Percentiles rank a stretch among this genome's conserved stretches.
Evolutionary conservation across 1,140 invertebrate genomes (phyloP).

Genomic region (Philaenus spumarius): DNA sequence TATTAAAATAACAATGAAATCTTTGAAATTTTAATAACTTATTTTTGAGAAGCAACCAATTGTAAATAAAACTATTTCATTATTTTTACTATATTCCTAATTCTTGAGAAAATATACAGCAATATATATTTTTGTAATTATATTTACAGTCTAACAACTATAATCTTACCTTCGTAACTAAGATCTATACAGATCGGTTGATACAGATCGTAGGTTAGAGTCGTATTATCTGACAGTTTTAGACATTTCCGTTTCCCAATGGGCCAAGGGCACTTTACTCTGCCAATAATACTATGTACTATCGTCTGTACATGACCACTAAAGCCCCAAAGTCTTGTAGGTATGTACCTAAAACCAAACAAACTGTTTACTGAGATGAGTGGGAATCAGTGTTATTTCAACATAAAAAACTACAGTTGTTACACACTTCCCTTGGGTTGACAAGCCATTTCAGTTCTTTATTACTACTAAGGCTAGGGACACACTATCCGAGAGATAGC

Average conservation of each 20-base stretch:
- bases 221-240: slow-evolving; percentile 70
- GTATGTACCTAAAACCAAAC: slow-evolving; percentile 66
- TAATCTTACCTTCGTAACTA: slow-evolving; percentile 39
- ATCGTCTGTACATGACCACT: slow-evolving; percentile 91
- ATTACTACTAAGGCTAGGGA: no score
- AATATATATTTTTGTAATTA: no score
- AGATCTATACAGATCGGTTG: slow-evolving; percentile 65
- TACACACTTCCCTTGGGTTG: no score
- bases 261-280: slow-evolving; percentile 78
- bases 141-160: no score
- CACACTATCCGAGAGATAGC: neutral
- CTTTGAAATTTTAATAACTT: no score
- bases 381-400: neutral
- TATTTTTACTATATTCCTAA: no score
- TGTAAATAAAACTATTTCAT: no score
- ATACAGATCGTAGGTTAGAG: slow-evolving; percentile 87
- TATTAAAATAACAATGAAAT: no score
- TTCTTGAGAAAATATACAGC: no score
- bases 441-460: no score
- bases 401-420: neutral
- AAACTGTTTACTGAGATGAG: slow-evolving; percentile 11
- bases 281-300: slow-evolving; percentile 80
- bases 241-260: slow-evolving; percentile 71
- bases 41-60: no score
- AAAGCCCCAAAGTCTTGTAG: slow-evolving; percentile 88